phyloP scores from a whole-genome alignment of 2,888 invertebrate species.

The Diaprepes abbreviatus region DNA sequence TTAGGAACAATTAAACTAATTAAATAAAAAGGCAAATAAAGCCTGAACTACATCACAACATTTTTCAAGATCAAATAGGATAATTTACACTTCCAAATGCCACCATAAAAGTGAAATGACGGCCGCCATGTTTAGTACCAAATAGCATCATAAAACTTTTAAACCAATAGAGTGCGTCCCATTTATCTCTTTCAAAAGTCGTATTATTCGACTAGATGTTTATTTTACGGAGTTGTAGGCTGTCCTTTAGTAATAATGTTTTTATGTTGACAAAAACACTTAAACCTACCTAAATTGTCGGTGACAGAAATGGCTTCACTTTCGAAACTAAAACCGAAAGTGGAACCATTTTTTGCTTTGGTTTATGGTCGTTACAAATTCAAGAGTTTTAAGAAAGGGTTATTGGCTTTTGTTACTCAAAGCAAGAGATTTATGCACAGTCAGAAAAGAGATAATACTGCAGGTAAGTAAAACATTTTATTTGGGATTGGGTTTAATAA shows the following conservation, averaged over 20 bases:
- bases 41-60: conserved; percentile 1
- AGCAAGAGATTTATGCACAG: conserved; percentile 23
- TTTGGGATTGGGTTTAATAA: neutral
- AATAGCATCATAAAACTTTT: conserved; percentile 32
- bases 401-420: conserved; percentile 23
- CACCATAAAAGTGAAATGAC: conserved; percentile 41
- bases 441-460: conserved; percentile 2
- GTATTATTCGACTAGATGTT: conserved; percentile 32
- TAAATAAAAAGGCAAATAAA: conserved; percentile 15
- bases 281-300: conserved; percentile 31
- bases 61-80: conserved; percentile 27
- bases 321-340: conserved; percentile 49
- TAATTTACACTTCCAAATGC: conserved; percentile 25
- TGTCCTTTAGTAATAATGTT: conserved; percentile 36
- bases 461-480: conserved; percentile 13
- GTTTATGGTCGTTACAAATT: conserved; percentile 37
- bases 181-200: conserved; percentile 43
- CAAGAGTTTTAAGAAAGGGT: conserved; percentile 22
- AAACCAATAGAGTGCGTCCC: conserved; percentile 33
- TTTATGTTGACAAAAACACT: conserved; percentile 43
- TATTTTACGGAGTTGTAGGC: conserved; percentile 37
- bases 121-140: conserved; percentile 34
- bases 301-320: conserved; percentile 50
- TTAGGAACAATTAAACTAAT: conserved; percentile 7
- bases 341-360: conserved; percentile 45